These are phyloP conservation scores for Phrynocephalus versicolor DNA, from an alignment of 2,113 vertebrate species.

Conservation along the genomic window DNA sequence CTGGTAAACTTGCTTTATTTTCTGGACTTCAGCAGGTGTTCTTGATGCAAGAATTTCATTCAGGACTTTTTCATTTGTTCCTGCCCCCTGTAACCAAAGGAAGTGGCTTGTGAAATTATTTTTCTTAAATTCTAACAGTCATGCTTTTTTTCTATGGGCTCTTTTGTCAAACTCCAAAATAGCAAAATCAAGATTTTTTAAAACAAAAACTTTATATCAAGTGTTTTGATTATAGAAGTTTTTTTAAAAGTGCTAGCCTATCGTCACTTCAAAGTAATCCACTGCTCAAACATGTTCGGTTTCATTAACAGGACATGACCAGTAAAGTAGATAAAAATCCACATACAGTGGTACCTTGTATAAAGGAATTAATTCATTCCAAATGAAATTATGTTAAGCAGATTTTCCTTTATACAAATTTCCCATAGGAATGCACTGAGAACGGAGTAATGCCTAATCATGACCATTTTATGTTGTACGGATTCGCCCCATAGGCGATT, in stretches of 20 bases:
- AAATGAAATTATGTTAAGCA: no score
- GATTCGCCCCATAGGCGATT: no score
- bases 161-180: background rate
- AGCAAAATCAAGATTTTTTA: background rate
- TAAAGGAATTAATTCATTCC: no score
- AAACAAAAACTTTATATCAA: background rate
- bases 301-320: background rate
- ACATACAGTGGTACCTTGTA: no score
- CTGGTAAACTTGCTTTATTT: conserved; percentile 86
- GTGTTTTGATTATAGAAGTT: background rate
- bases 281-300: no score
- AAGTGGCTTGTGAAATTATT: conserved; percentile 3
- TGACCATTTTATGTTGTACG: no score
- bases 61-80: conserved; percentile 90
- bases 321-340: background rate
- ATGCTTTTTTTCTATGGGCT: background rate
- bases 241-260: background rate
- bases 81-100: conserved; percentile 81
- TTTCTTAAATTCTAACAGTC: background rate
- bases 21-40: conserved; percentile 79
- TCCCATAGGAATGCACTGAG: no score
- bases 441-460: no score
- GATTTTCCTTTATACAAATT: no score
- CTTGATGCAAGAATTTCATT: conserved; percentile 94
- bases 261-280: background rate